Conservation (phyloP, 2,113 vertebrate genomes). For the Clarias gariepinus region DNA sequence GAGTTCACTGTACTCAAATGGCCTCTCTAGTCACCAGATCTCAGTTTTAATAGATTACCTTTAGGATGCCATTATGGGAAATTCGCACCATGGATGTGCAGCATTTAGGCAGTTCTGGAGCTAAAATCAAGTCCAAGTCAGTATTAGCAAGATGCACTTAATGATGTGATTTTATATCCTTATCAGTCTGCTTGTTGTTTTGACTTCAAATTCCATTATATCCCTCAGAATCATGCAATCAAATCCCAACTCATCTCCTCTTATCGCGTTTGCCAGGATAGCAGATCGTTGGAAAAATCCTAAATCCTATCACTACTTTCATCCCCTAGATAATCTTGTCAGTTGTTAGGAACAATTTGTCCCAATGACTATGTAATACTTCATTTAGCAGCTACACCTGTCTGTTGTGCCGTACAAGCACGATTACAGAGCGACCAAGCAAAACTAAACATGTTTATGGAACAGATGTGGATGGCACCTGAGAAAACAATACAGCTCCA, state of each 20-base stretch:
- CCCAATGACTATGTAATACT: conserved; percentile 31
- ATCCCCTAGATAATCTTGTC: conserved; percentile 47
- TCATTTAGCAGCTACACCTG: conserved; percentile 50
- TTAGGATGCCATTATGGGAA: no score
- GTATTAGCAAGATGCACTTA: no score
- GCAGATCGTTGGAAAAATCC: conserved; percentile 15
- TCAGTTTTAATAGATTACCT: no score
- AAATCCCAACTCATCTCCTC: conserved; percentile 44
- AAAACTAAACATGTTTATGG: conserved; percentile 29
- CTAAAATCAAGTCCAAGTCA: no score
- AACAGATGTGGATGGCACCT: conserved; percentile 48
- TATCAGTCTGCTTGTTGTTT: conserved; percentile 4
- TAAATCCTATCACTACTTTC: conserved; percentile 30
- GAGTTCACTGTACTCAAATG: no score
- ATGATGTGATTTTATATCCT: neutral
- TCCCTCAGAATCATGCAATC: conserved; percentile 27
- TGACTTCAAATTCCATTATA: conserved; percentile 21
- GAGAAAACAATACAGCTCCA: conserved; percentile 31
- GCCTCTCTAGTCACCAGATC: no score
- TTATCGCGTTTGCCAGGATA: conserved; percentile 28
- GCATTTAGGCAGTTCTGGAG: no score
- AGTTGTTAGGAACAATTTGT: conserved; percentile 40
- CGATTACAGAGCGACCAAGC: conserved; percentile 32
- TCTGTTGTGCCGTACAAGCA: conserved; percentile 34
- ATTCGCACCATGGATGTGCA: no score